Evolutionary conservation across 2,797 vertebrate species (phyloP).

Genomic region (Coluber constrictor): DNA sequence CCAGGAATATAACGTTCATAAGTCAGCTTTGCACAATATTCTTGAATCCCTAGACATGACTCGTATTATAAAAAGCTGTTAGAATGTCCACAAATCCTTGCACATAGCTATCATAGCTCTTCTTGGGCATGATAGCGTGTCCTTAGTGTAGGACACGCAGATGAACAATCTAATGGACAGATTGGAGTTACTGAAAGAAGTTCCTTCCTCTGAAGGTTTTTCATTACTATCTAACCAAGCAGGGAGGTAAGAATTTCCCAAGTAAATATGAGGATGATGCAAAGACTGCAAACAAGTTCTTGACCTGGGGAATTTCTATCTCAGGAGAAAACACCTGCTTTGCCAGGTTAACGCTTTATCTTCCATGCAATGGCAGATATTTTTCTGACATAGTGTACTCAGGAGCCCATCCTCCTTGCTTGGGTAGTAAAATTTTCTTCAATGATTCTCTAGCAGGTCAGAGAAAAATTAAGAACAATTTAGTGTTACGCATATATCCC

Average conservation of each 20-base stretch:
- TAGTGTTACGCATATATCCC: background rate
- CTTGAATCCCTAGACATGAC: background rate
- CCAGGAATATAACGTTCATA: background rate
- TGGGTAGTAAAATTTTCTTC: slow-evolving; percentile 71
- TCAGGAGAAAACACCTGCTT: background rate
- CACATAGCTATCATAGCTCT: background rate
- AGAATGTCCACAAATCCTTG: background rate
- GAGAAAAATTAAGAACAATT: background rate
- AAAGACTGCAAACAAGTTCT: background rate
- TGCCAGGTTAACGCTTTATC: slow-evolving; percentile 46
- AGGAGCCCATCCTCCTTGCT: slow-evolving; percentile 58
- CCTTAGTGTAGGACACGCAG: background rate
- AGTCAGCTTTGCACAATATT: background rate
- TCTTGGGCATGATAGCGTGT: background rate
- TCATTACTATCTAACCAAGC: background rate
- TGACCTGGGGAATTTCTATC: background rate
- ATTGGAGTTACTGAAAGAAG: background rate
- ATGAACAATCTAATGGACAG: background rate
- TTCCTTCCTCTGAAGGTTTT: background rate
- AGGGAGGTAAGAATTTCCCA: background rate
- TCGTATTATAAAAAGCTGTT: background rate
- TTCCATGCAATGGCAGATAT: slow-evolving; percentile 70
- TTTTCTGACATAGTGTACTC: slow-evolving; percentile 52
- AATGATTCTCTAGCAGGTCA: slow-evolving; percentile 42
- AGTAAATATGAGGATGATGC: background rate